Evolutionary conservation across 1,140 invertebrate genomes (phyloP), one percentile per base, ranked within the genome.

Genomic region (Ruditapes philippinarum): DNA sequence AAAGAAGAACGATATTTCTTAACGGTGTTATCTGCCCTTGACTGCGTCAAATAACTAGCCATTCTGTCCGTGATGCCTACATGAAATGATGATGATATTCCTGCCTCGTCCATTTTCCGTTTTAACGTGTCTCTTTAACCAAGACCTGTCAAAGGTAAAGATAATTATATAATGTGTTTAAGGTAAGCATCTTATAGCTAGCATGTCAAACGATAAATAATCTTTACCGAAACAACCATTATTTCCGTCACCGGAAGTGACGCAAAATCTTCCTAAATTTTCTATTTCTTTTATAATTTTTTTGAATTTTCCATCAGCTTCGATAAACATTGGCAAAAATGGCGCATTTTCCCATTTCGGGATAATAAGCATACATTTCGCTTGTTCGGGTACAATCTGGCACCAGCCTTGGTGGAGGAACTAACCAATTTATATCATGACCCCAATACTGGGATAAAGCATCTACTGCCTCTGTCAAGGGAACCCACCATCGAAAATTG

Each of bases 331-430:
- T n/a, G 38, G 78, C 60, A n/a, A 74, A 65, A 22, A 68, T 62
- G 89, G 74, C 7, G 89, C 89, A 0, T 73, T 73, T 22, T 28
- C 57, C n/a, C n/a, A n/a, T n/a, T n/a, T n/a, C n/a, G n/a, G n/a
- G n/a, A n/a, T n/a, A n/a, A n/a, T n/a, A n/a, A 83, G 17, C n/a
- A 62, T 22, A 49, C 65, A 17, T 28, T 33, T 68, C 0, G 81
- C 36, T 38, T 28, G 62, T 9, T 89, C 88, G 25, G n/a, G 17
- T 51, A 73, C 65, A 25, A 90, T 57, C 49, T 85, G 82, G n/a
- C n/a, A n/a, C n/a, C n/a, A n/a, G n/a, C n/a, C n/a, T n/a, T n/a
- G n/a, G n/a, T n/a, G n/a, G n/a, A 22, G 89, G 89, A 25, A 90
- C 89, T 38, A 85, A 2, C 89, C 82, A 85, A 31, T 90, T 83